Base-by-base conservation (phyloP, 2,113 vertebrate genomes). In the Bubo blakistoni region DNA sequence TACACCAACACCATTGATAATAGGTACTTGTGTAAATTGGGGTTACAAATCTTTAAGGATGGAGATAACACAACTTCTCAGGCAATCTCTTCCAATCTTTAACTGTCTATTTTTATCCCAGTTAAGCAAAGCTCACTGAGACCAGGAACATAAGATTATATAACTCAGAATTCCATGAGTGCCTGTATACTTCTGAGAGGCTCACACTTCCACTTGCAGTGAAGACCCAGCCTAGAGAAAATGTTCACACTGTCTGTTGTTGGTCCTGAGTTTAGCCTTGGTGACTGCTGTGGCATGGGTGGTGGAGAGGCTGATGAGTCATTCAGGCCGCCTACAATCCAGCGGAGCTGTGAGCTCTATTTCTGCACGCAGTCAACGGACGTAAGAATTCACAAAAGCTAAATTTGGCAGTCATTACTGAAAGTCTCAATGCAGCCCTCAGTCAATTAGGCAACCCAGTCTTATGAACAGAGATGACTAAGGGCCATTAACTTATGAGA, bases 321-420 rank as follows among this genome's bases (percentile, higher is more conserved):
- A 95, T 32, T 54, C 57, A 26, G 57, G 36, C 54, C 3, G 8
- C 84, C 90, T 67, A 67, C 81, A 36, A 51, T 20, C 77, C 91
- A 86, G 55, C 1, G 4, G 47, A 79, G 65, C 81, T 63, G 42
- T 1, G 17, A 90, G 36, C 9, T 38, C 59, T 88, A 34, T 82
- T 94, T 79, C 78, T 93, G 81, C 58, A 49, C 3, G 0, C 49
- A 44, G 66, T 65, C 81, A 93, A 61, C 4, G 11, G 89, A 85
- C 9, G 16, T 84, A 77, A 82, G 65, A 69, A 89, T 46, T 91
- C 77, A 72, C 44, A 81, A 61, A 87, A 90, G 40, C 58, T 85
- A 76, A 92, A 94, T 94, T 82, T 82, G 84, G 57, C 58, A 94
- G 62, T 44, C 78, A 26, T 80, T 92, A 54, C 16, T 91, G 89